A percentile compares a stretch with the other conserved stretches of the same genome.
Evolutionary conservation across 2,888 invertebrate species (phyloP).

Genomic region (Acholoe squamosa): DNA sequence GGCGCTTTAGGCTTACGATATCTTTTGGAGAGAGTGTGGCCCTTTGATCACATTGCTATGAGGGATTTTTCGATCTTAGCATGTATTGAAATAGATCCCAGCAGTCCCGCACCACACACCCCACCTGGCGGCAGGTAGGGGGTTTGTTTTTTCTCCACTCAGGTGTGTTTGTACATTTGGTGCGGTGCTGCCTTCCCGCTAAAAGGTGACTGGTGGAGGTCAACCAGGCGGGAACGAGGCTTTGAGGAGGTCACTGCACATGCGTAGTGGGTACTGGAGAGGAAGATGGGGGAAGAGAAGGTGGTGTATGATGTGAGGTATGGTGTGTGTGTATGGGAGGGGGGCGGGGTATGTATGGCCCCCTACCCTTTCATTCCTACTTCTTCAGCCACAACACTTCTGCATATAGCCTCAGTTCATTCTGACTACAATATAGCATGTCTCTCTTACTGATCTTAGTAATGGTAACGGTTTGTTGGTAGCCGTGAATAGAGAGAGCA

Average conservation of each 20-base stretch:
- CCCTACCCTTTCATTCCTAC: not conserved
- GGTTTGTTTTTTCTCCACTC: not conserved
- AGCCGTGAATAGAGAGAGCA: too few species aligned
- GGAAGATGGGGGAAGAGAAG: not conserved
- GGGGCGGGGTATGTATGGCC: not conserved
- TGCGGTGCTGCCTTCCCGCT: not conserved
- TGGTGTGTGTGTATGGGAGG: too few species aligned
- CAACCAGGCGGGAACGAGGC: not conserved
- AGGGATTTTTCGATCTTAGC: too few species aligned
- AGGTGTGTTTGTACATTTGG: slow-evolving; percentile 41
- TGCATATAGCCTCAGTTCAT: too few species aligned
- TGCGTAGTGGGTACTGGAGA: not conserved
- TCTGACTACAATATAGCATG: too few species aligned
- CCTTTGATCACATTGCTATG: too few species aligned
- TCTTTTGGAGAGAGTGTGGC: too few species aligned
- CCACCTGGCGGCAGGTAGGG: not conserved
- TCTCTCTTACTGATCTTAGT: too few species aligned
- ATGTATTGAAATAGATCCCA: too few species aligned
- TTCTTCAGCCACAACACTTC: too few species aligned
- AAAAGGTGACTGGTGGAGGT: slow-evolving; percentile 1
- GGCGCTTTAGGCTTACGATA: too few species aligned
- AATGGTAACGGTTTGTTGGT: too few species aligned
- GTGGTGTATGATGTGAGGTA: not conserved
- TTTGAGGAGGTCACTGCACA: not conserved
- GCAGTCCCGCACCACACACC: not conserved